Evolutionary conservation across 2,797 vertebrate genomes (phyloP), one percentile per base, ranked within the genome.

Genomic region (Gorsachius magnificus): DNA sequence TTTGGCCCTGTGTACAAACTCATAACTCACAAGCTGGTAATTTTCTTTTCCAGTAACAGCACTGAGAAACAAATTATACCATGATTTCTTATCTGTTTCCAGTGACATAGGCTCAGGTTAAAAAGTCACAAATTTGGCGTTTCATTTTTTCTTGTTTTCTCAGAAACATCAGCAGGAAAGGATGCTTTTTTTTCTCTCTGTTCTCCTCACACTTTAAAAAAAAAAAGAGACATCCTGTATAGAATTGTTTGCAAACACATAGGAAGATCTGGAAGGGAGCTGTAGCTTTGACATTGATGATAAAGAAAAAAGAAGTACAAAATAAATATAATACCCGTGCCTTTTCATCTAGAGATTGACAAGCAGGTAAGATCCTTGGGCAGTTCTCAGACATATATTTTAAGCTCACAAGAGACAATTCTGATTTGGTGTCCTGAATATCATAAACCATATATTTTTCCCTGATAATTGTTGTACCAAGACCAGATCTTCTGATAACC

Each of bases 31-130:
- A 94, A 90, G 66, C 72, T 60, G n/a, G 45, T 16, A 76, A 80
- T 85, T 90, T 97, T 94, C 31, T 93, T 90, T 87, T 93, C 51
- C 48, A 74, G 86, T 90, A 83, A 86, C 36, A 91, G 25, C 33
- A 36, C 54, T 50, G 64, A 78, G 77, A 95, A 93, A 93, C 82
- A 76, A 88, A 88, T 70, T 65, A 64, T 25, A 74, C 22, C 16
- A n/a, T 38, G 17, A 61, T 56, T 90, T 90, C 76, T 92, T 56
- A 83, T 79, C 65, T 90, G 38, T 94, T 96, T 91, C 65, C 25
- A 74, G 31, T 83, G 78, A 76, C 70, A 64, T 4, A 80, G 53
- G 45, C 56, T 89, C 71, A 85, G 57, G 68, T 77, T 91, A 92
- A 87, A 94, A 94, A 54, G 20, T 63, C 61, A 50, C 58, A 84